Conservation (phyloP, 2,113 vertebrate genomes). For the Isurus oxyrinchus region DNA sequence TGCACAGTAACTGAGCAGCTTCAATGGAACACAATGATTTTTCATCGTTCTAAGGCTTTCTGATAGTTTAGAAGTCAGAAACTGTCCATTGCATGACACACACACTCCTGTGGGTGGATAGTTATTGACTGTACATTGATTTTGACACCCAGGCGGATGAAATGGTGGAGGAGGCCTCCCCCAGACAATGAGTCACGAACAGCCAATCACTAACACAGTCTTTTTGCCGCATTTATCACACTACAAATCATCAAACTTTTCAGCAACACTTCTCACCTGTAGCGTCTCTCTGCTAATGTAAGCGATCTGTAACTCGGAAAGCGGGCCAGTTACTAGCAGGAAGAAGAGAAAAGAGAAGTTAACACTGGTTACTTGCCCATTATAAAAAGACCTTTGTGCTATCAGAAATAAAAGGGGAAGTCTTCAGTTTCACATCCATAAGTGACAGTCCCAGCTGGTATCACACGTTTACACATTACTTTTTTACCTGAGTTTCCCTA, state of each 20-base stretch:
- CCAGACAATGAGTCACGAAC: neutral
- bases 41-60: too few relatives aligned
- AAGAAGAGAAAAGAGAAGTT: constrained; percentile 17
- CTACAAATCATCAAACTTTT: neutral
- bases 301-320: constrained; percentile 76
- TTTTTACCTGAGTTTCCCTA: neutral
- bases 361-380: neutral
- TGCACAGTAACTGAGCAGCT: neutral
- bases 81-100: neutral
- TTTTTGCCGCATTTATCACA: neutral
- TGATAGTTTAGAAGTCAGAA: neutral
- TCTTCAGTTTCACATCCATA: neutral
- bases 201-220: neutral
- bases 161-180: neutral
- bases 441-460: neutral
- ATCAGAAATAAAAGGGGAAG: constrained; percentile 13
- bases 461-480: neutral
- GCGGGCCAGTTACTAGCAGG: constrained; percentile 67
- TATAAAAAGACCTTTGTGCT: neutral
- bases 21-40: neutral
- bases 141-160: neutral
- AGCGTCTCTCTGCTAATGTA: constrained; percentile 81
- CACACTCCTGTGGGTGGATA: neutral
- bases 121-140: too few relatives aligned
- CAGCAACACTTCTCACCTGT: constrained; percentile 58